phyloP scores from a whole-genome alignment of 2,888 invertebrate genomes.

The Eupithecia subfuscata region DNA sequence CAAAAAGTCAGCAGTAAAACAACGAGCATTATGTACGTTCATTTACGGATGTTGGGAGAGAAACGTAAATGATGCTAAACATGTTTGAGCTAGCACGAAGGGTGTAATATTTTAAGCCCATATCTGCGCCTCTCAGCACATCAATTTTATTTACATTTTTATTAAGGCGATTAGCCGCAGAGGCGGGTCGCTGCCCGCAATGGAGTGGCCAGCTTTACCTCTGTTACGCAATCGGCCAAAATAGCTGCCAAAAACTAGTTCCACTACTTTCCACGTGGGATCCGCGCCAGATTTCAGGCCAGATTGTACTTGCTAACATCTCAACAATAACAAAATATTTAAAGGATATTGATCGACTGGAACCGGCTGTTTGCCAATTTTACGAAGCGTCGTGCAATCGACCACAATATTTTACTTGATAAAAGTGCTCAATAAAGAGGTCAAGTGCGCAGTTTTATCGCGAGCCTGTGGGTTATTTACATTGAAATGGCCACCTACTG shows the following conservation, averaged over 20 bases:
- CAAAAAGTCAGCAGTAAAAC: conserved; percentile 25
- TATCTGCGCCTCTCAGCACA: conserved; percentile 61
- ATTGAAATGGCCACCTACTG: conserved; percentile 52
- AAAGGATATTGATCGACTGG: conserved; percentile 29
- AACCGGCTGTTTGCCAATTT: conserved; percentile 49
- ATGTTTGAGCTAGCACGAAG: conserved; percentile 26
- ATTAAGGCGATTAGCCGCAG: conserved; percentile 65
- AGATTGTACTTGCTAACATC: conserved; percentile 27
- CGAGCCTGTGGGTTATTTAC: conserved; percentile 55
- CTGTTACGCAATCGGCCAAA: conserved; percentile 74
- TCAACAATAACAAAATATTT: conserved; percentile 30
- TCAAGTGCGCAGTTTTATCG: conserved; percentile 68
- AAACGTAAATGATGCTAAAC: conserved; percentile 31
- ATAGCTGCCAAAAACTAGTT: conserved; percentile 78
- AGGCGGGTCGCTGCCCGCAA: conserved; percentile 71
- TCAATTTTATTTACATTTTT: conserved; percentile 76
- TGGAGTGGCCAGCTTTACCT: conserved; percentile 56
- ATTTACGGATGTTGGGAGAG: conserved; percentile 21
- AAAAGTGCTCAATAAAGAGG: conserved; percentile 69
- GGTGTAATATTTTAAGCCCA: conserved; percentile 41
- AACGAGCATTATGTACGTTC: conserved; percentile 20
- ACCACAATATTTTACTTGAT: conserved; percentile 58
- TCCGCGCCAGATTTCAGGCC: conserved; percentile 52
- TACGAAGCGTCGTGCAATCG: conserved; percentile 48
- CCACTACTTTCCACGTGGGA: conserved; percentile 61